These are phyloP conservation scores for Cygnus buccinator DNA, from an alignment of 2,113 vertebrate genomes.

Conservation along the genomic window DNA sequence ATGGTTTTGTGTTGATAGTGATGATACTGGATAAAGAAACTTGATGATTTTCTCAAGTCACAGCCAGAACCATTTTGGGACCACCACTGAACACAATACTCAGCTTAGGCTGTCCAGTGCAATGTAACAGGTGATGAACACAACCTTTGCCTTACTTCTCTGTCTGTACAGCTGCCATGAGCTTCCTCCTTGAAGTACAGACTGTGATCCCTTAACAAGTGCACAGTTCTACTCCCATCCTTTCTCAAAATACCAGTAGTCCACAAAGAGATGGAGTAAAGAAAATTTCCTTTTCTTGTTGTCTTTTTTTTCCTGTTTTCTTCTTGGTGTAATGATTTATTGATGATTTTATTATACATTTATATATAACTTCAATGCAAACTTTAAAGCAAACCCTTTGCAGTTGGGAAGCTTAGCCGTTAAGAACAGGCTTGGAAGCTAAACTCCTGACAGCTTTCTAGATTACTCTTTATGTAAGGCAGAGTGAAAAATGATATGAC, in stretches of 20 bases:
- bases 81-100: neutral
- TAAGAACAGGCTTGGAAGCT: conserved; percentile 10
- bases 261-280: neutral
- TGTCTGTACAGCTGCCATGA: neutral
- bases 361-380: neutral
- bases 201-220: neutral
- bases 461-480: conserved; percentile 17
- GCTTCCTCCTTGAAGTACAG: neutral
- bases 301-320: neutral
- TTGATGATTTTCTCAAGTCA: neutral
- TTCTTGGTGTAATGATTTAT: neutral
- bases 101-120: neutral
- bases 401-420: neutral
- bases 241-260: conserved; percentile 4
- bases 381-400: conserved; percentile 8
- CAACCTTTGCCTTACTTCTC: neutral
- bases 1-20: neutral
- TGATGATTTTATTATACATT: neutral
- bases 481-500: conserved; percentile 61
- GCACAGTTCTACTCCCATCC: neutral
- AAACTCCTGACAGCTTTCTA: neutral
- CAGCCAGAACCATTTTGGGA: neutral
- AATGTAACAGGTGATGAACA: neutral
- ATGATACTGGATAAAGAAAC: neutral
- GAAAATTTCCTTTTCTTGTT: neutral